A percentile compares a stretch with the other conserved stretches of the same genome.
phyloP scores from a whole-genome alignment of 2,888 invertebrate species.

The Drosophila melanosoma region DNA sequence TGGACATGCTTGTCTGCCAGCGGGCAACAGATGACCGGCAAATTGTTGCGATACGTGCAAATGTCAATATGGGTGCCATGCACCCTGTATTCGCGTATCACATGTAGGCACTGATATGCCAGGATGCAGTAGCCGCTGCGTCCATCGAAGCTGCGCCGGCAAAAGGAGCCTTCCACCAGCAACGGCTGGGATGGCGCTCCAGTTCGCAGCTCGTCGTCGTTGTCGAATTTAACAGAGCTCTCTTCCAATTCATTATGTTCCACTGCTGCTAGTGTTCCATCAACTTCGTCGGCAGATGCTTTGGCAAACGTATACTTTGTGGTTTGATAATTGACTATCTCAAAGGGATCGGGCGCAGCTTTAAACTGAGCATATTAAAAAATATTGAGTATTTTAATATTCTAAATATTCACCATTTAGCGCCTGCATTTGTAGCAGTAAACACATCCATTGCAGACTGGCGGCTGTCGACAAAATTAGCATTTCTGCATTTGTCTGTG shows the following conservation, averaged over 20 bases:
- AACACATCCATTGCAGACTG: slow-evolving; percentile 22
- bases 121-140: slow-evolving; percentile 83
- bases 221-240: slow-evolving; percentile 56
- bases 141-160: slow-evolving; percentile 82
- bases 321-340: slow-evolving; percentile 64
- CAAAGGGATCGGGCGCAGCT: slow-evolving; percentile 48
- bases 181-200: slow-evolving; percentile 7
- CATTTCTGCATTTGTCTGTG: slow-evolving; percentile 46
- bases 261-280: neutral
- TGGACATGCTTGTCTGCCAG: slow-evolving; percentile 77
- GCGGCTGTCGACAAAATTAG: slow-evolving; percentile 37
- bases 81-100: slow-evolving; percentile 80
- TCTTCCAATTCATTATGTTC: slow-evolving; percentile 24
- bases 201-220: slow-evolving; percentile 22
- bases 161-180: slow-evolving; percentile 82
- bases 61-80: slow-evolving; percentile 81
- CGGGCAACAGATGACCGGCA: slow-evolving; percentile 85
- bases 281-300: neutral
- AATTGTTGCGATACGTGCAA: slow-evolving; percentile 78
- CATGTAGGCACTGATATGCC: slow-evolving; percentile 82
- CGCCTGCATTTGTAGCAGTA: slow-evolving; percentile 15
- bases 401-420: slow-evolving; percentile 17
- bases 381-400: neutral
- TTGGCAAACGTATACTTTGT: slow-evolving; percentile 58
- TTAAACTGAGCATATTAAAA: neutral